These are phyloP conservation scores for Ovis canadensis DNA, from an alignment of 2,113 vertebrate genomes.

Conservation along the genomic window DNA sequence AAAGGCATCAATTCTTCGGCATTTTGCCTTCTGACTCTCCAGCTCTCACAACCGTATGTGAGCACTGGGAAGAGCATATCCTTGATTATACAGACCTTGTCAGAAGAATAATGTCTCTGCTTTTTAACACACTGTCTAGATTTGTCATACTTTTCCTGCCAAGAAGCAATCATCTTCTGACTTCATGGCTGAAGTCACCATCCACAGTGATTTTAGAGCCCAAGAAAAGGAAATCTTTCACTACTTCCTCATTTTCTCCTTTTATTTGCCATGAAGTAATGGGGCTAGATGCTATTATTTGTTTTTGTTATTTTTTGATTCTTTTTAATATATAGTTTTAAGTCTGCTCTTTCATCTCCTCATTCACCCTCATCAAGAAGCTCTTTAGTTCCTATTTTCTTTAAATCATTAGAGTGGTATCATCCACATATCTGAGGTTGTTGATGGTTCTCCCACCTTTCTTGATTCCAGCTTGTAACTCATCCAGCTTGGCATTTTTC, in stretches of 20 bases:
- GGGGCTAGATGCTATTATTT: not conserved
- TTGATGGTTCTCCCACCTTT: not conserved
- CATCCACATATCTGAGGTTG: not conserved
- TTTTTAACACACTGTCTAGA: not conserved
- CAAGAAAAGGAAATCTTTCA: not conserved
- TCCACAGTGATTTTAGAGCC: not conserved
- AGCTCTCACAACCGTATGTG: accelerated
- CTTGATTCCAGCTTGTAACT: not conserved
- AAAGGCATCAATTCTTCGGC: not conserved
- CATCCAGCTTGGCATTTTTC: not conserved
- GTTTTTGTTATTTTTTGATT: not conserved
- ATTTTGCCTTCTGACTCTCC: not conserved
- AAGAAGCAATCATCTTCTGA: not conserved
- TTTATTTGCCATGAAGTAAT: not conserved
- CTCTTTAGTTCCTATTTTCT: not conserved
- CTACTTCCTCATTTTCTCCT: not conserved
- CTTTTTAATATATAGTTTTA: not conserved
- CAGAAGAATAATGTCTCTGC: not conserved
- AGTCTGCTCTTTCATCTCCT: not conserved
- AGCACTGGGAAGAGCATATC: not conserved
- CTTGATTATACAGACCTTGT: not conserved
- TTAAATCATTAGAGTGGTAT: not conserved
- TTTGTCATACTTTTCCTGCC: not conserved
- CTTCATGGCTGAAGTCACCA: not conserved
- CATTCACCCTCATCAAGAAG: not conserved